phyloP scores from a whole-genome alignment of 1,140 invertebrate genomes.

The Monochamus saltuarius region DNA sequence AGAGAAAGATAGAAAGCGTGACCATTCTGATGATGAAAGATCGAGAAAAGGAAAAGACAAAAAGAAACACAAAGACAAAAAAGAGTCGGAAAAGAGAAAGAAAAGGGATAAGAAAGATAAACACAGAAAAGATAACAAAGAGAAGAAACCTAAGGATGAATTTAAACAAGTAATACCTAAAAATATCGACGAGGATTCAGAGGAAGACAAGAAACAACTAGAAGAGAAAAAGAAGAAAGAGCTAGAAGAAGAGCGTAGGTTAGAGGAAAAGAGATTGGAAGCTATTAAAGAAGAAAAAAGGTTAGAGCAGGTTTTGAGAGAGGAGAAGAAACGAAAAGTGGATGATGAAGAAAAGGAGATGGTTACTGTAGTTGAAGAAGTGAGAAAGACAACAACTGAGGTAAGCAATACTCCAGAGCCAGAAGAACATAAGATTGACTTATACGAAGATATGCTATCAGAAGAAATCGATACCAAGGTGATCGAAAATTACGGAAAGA shows the following conservation, averaged over 20 bases:
- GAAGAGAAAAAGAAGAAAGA: constrained; percentile 55
- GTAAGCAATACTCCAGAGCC: constrained; percentile 17
- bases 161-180: constrained; percentile 54
- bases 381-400: constrained; percentile 46
- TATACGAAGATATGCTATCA: constrained; percentile 48
- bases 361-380: background rate
- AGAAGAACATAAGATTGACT: constrained; percentile 27
- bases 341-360: constrained; percentile 26
- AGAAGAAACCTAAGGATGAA: constrained; percentile 56
- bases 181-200: constrained; percentile 44
- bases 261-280: constrained; percentile 48
- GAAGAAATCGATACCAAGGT: constrained; percentile 45
- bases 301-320: constrained; percentile 46
- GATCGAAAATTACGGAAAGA: constrained; percentile 44
- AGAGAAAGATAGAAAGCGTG: constrained; percentile 52
- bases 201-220: constrained; percentile 53
- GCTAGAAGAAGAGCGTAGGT: constrained; percentile 53
- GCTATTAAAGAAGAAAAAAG: constrained; percentile 46
- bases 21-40: constrained; percentile 49
- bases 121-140: constrained; percentile 55
- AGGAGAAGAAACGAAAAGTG: constrained; percentile 37
- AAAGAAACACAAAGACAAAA: constrained; percentile 58
- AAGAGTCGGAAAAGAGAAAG: constrained; percentile 58
- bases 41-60: constrained; percentile 58
- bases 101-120: constrained; percentile 53